Base-by-base conservation (phyloP, 2,888 invertebrate species). In the Agapostemon virescens region DNA sequence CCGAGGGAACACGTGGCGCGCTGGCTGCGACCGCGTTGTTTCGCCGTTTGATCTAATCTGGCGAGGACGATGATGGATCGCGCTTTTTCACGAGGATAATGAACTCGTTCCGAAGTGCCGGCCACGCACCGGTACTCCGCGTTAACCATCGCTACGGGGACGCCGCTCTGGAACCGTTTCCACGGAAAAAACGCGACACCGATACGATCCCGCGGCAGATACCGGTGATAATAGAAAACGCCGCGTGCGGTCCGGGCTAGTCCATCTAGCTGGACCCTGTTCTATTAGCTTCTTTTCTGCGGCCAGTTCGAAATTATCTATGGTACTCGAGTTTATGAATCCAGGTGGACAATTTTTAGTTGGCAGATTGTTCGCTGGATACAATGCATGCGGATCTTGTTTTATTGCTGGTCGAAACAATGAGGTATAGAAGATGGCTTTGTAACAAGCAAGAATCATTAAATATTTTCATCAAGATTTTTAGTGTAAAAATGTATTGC, bases 1-100 rank as follows among this genome's bases (percentile, higher is more conserved):
- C 61, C 67, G 40, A 69, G 38, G 73, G 67, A 80, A 77, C 84
- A 79, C 74, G 70, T 69, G 80, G 63, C 64, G 49, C 73, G 74
- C 61, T 73, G 52, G 30, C 7, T 30, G 55, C 55, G 55, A 55
- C 55, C 55, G 69, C 61, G 79, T 70, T 76, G 79, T 79, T 83
- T 70, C 79, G 74, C 67, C 71, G 74, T 82, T 85, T 85, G 76
- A 84, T 82, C 76, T 84, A 82, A 85, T 85, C 82, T 74, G 74
- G 63, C 79, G 63, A 77, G 83, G 76, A 83, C 72, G 79, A 83
- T 76, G 83, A 76, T 79, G 81, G 81, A 76, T 82, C 81, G 69
- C 72, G 72, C 72, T 74, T 77, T 76, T 76, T 80, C 80, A 73
- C 80, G 81, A 17, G 74, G 55, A 80, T 80, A 80, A 80, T 80